Evolutionary conservation across 1,140 invertebrate genomes (phyloP).

Genomic region (Apis cerana): DNA sequence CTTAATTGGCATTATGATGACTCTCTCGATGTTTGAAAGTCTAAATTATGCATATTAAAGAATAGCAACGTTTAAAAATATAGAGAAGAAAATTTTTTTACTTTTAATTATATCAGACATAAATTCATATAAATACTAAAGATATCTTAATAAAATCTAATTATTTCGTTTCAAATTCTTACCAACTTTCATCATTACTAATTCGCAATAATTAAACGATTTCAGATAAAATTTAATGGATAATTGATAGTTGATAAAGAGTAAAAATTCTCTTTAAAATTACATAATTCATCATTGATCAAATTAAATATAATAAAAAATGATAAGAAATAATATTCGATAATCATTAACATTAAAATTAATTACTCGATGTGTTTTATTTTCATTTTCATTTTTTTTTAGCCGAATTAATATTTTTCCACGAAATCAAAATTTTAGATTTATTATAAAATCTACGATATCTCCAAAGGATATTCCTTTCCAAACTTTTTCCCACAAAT

Average conservation of each 20-base stretch:
- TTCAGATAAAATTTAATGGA: too few relatives aligned
- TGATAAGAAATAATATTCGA: too few relatives aligned
- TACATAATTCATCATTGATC: too few relatives aligned
- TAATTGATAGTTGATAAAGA: background rate
- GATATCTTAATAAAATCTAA: background rate
- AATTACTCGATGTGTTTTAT: too few relatives aligned
- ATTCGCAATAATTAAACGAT: background rate
- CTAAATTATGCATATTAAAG: background rate
- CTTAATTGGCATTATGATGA: slow-evolving; percentile 2
- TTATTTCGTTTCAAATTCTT: background rate
- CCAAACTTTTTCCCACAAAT: too few relatives aligned
- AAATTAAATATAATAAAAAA: too few relatives aligned
- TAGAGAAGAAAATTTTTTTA: background rate
- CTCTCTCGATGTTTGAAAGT: background rate
- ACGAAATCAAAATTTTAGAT: too few relatives aligned
- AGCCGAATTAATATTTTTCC: too few relatives aligned
- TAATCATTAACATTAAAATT: too few relatives aligned
- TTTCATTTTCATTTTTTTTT: too few relatives aligned
- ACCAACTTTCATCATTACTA: background rate
- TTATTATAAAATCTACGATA: too few relatives aligned
- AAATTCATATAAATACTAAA: background rate
- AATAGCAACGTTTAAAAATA: background rate
- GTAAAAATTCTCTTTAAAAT: background rate
- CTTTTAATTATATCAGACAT: background rate
- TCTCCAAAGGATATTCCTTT: too few relatives aligned